These are phyloP conservation scores for Molossus molossus DNA, from an alignment of 2,797 vertebrate species.

Conservation along the genomic window DNA sequence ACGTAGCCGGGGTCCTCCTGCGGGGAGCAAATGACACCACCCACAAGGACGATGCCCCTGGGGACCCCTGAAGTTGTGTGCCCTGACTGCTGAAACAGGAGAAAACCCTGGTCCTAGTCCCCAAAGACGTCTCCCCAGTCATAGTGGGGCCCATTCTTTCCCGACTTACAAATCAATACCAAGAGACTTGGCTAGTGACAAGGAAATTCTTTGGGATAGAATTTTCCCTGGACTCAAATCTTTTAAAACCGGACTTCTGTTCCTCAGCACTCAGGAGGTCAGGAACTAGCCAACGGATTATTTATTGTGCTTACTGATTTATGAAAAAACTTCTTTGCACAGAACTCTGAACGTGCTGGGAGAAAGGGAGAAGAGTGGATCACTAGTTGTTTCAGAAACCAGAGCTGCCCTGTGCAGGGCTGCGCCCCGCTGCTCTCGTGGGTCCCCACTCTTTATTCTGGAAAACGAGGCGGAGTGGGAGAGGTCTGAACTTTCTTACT, in stretches of 20 bases:
- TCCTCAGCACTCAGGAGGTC: neutral
- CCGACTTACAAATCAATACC: neutral
- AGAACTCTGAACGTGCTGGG: neutral
- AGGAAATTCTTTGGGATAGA: neutral
- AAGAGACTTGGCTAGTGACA: slow-evolving; percentile 23
- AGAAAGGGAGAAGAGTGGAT: neutral
- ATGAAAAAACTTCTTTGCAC: neutral
- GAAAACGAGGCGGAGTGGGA: neutral
- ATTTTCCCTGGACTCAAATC: neutral
- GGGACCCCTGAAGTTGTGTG: neutral
- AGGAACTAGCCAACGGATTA: neutral
- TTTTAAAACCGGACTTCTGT: neutral
- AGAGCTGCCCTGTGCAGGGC: neutral
- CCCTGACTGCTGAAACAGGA: neutral
- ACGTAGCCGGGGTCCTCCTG: neutral
- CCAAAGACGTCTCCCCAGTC: neutral
- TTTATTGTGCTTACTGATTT: slow-evolving; percentile 23
- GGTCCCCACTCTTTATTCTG: neutral
- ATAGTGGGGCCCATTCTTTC: neutral
- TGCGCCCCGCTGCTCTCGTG: neutral
- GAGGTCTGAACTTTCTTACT: neutral
- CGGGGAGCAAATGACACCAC: neutral
- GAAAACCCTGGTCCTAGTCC: neutral
- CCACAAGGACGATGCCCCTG: neutral
- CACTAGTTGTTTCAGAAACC: neutral